These are phyloP conservation scores for Xiphias gladius DNA, from an alignment of 2,113 vertebrate genomes.

Conservation along the genomic window DNA sequence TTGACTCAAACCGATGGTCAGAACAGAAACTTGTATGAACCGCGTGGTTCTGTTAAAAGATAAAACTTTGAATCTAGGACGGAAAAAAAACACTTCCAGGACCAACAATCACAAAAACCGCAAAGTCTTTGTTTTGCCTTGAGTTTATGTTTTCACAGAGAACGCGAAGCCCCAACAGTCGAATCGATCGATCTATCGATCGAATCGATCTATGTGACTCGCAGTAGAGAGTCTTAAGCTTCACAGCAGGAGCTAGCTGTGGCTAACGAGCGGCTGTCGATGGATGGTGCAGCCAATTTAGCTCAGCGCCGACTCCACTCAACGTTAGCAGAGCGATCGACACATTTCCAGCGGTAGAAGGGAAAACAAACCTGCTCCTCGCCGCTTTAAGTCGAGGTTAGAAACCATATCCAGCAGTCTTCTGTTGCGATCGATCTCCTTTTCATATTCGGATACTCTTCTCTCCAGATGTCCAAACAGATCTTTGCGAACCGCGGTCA, in stretches of 20 bases:
- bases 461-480: not conserved
- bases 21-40: not conserved
- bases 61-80: too few species aligned
- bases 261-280: not conserved
- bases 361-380: not conserved
- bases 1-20: not conserved
- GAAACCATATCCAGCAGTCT: not conserved
- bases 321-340: not conserved
- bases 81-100: too few species aligned
- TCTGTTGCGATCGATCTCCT: not conserved
- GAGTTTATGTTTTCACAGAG: too few species aligned
- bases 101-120: too few species aligned
- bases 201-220: too few species aligned
- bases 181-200: too few species aligned
- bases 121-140: too few species aligned
- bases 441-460: not conserved
- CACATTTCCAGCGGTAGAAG: not conserved
- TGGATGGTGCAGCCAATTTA: not conserved
- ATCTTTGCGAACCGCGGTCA: not conserved
- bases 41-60: too few species aligned
- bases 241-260: too few species aligned
- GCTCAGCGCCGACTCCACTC: not conserved
- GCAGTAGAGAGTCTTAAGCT: too few species aligned
- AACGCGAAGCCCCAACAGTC: too few species aligned
- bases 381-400: not conserved